Evolutionary conservation across 64 coral and sea anemone species (phyloP).

Genomic region (Astreopora myriophthalma): DNA sequence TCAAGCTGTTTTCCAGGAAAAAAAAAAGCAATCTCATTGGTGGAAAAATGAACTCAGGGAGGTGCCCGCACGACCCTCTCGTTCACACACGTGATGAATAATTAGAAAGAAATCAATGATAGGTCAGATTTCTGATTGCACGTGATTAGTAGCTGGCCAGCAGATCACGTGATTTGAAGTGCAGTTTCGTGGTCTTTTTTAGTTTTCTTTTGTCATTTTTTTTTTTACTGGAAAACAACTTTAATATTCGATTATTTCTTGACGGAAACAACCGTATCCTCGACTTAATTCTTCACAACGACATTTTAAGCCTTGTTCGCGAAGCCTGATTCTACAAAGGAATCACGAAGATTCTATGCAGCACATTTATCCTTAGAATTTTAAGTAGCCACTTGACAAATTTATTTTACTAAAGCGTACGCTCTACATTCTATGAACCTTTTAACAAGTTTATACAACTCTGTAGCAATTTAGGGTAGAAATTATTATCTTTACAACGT

Average conservation of each 20-base stretch:
- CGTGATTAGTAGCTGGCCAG: slow-evolving; percentile 35
- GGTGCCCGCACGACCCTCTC: slow-evolving; percentile 13
- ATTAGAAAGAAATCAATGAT: background rate
- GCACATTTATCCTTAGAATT: background rate
- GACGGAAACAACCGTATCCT: background rate
- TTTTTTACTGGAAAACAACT: slow-evolving; percentile 1
- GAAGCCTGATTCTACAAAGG: background rate
- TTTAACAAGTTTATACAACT: slow-evolving; percentile 31
- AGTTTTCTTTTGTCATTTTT: background rate
- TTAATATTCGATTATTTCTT: background rate
- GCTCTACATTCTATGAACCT: background rate
- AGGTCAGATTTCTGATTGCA: background rate
- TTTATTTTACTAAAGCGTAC: slow-evolving; percentile 34
- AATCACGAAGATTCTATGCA: background rate
- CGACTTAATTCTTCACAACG: background rate
- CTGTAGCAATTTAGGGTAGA: slow-evolving; percentile 32
- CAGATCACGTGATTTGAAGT: slow-evolving; percentile 1
- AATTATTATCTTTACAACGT: slow-evolving; percentile 43
- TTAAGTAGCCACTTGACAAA: background rate
- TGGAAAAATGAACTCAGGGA: background rate
- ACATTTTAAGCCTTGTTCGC: background rate
- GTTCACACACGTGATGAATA: background rate
- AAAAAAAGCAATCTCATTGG: background rate
- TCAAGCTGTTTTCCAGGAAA: background rate
- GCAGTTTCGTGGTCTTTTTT: background rate